Evolutionary conservation across 2,797 vertebrate genomes (phyloP), one percentile per base, ranked within the genome.

Genomic region (Enteromius mattozi): DNA sequence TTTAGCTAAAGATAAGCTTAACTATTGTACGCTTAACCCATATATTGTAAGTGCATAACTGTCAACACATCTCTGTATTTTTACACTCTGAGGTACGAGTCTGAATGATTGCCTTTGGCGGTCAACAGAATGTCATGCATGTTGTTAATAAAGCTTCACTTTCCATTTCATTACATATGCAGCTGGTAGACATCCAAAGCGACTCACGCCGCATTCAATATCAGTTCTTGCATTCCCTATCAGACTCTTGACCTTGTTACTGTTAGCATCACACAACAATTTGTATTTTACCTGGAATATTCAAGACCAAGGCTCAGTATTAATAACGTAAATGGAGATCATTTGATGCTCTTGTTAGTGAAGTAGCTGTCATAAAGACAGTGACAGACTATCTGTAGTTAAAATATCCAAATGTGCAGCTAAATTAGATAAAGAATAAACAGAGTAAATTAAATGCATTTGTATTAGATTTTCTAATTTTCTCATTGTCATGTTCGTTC

Each of bases 151-250:
- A 47, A 33, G 33, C 51, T 59, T 40, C 51, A 76, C 13, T 40
- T 76, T 76, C 33, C 33, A 16, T 76, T 76, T 56, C 19, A 76
- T 76, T 56, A 56, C 51, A 59, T 59, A 24, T 76, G 33, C 33
- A 56, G 30, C 13, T 56, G 47, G 45, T 49, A 30, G 30, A 54
- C 10, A 56, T 47, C 70, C 45, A 54, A 8, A 56, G 49, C 3
- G 12, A 75, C 45, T 56, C 30, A 2, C 9, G 13, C 10, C 54
- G 72, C 72, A 76, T 59, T 40, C 21, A 42, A 40, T 40, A 40
- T 59, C 33, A 54, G 72, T 54, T 77, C n/a, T 17, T 37, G 35
- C 54, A 17, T 27, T 59, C 30, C 5, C 10, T 37, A 8, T 59
- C 21, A 59, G 54, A 27, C 54, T 59, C 74, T 77, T 59, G 74